Evolutionary conservation across 2,888 invertebrate species (phyloP).

Genomic region (Melikaiella ostensackeni): DNA sequence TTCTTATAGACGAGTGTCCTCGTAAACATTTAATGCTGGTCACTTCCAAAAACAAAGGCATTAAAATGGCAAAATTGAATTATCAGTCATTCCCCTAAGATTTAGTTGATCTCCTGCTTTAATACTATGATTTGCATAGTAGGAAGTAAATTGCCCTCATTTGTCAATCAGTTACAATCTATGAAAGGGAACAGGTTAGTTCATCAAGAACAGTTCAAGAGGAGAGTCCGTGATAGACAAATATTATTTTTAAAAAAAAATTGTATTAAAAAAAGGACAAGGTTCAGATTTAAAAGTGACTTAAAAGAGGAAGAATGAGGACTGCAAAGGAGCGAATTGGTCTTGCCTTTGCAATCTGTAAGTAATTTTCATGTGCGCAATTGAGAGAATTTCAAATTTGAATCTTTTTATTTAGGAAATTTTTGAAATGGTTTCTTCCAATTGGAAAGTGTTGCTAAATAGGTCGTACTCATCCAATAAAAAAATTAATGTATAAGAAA

Average conservation of each 20-base stretch:
- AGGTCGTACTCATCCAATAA: no score
- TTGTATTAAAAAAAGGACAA: neutral
- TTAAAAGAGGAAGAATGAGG: neutral
- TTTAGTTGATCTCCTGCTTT: no score
- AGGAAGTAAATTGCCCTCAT: slow-evolving; percentile 16
- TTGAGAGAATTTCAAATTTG: neutral
- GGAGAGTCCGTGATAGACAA: neutral
- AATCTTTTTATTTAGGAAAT: neutral
- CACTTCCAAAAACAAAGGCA: no score
- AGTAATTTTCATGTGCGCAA: neutral
- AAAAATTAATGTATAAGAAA: no score
- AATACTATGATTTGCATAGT: neutral
- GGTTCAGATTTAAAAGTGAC: neutral
- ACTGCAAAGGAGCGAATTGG: neutral
- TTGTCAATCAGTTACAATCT: slow-evolving; percentile 10
- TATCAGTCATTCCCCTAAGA: no score
- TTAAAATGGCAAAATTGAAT: no score
- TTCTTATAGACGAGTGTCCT: no score
- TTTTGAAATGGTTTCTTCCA: neutral
- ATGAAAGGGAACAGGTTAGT: neutral
- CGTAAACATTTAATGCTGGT: no score
- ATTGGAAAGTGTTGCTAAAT: no score
- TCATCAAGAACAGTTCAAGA: neutral
- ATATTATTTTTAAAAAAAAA: neutral
- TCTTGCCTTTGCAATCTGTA: neutral